Percentiles rank a stretch among this genome's conserved stretches.
Evolutionary conservation across 2,888 invertebrate genomes (phyloP).

Genomic region (Apamea monoglypha): DNA sequence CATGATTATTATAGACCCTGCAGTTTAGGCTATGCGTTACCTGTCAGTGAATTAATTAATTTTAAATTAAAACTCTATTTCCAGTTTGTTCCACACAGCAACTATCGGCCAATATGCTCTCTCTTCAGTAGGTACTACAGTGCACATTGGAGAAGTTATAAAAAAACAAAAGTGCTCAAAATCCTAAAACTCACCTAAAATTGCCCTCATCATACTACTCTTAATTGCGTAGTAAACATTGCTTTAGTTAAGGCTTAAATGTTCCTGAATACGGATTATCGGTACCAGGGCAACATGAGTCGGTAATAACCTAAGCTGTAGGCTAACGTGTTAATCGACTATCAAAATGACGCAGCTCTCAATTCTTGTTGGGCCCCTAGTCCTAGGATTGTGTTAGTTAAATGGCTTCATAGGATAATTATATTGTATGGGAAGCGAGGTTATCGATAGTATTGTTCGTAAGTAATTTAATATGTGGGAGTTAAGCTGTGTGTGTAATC

Average conservation of each 20-base stretch:
- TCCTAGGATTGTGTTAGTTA: slow-evolving; percentile 2
- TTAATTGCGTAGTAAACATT: background rate
- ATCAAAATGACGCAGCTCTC: slow-evolving; percentile 52
- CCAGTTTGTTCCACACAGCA: background rate
- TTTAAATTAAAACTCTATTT: too few relatives aligned
- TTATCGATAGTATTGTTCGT: slow-evolving; percentile 20
- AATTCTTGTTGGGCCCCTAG: slow-evolving; percentile 33
- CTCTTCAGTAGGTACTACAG: background rate
- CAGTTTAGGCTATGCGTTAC: too few relatives aligned
- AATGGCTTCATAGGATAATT: slow-evolving; percentile 13
- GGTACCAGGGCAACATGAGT: slow-evolving; percentile 40
- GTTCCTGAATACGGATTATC: slow-evolving; percentile 17
- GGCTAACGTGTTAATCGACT: slow-evolving; percentile 38
- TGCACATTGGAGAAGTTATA: background rate
- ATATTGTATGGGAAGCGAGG: background rate
- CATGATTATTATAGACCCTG: too few relatives aligned
- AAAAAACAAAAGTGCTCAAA: background rate
- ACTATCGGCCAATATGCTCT: background rate
- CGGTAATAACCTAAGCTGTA: slow-evolving; percentile 35
- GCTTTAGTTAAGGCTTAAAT: slow-evolving; percentile 13
- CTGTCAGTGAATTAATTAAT: too few relatives aligned
- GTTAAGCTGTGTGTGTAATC: background rate
- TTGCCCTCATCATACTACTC: too few relatives aligned
- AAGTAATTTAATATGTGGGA: slow-evolving; percentile 2
- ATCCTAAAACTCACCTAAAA: background rate